These are phyloP conservation scores for Trichacis sp. DNA, from an alignment of 2,888 invertebrate genomes.

Conservation along the genomic window DNA sequence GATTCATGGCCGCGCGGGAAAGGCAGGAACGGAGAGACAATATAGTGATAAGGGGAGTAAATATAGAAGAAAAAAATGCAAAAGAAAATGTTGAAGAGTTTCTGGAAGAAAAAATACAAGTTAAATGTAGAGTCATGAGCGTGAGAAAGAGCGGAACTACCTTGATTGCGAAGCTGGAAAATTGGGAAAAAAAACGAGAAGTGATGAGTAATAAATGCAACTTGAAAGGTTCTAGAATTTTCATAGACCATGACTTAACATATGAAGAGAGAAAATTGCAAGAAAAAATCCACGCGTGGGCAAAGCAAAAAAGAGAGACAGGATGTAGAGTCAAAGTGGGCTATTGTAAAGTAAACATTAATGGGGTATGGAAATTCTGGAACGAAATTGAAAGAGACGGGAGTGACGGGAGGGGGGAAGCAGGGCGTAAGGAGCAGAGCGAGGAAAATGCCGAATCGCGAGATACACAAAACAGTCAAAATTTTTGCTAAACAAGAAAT, in stretches of 20 bases:
- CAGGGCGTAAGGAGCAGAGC: too few relatives aligned
- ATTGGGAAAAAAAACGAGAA: slow-evolving; percentile 10
- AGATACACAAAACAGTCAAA: too few relatives aligned
- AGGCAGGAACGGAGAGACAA: not conserved
- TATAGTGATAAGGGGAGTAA: not conserved
- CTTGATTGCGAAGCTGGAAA: slow-evolving; percentile 16
- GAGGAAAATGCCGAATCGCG: too few relatives aligned
- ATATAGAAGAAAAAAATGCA: too few relatives aligned
- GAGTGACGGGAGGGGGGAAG: slow-evolving; percentile 39
- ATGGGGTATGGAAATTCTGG: slow-evolving; percentile 14
- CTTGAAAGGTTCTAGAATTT: slow-evolving; percentile 12
- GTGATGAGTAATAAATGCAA: slow-evolving; percentile 16
- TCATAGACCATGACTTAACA: slow-evolving; percentile 21
- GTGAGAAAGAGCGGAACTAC: slow-evolving; percentile 8
- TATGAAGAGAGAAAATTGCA: slow-evolving; percentile 20
- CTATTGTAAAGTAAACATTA: slow-evolving; percentile 13
- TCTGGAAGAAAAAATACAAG: slow-evolving; percentile 11
- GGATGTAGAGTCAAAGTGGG: slow-evolving; percentile 16
- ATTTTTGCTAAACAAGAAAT: too few relatives aligned
- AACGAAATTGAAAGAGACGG: slow-evolving; percentile 7
- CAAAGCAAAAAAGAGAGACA: slow-evolving; percentile 6
- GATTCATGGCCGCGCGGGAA: not conserved
- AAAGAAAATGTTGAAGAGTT: slow-evolving; percentile 4
- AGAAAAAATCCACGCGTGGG: slow-evolving; percentile 11
- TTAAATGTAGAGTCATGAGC: slow-evolving; percentile 6